Percentiles rank a stretch among this genome's conserved stretches.
These are phyloP conservation scores for Halocynthia aurantium DNA, from an alignment of 23 tunicate species.

Conservation along the genomic window DNA sequence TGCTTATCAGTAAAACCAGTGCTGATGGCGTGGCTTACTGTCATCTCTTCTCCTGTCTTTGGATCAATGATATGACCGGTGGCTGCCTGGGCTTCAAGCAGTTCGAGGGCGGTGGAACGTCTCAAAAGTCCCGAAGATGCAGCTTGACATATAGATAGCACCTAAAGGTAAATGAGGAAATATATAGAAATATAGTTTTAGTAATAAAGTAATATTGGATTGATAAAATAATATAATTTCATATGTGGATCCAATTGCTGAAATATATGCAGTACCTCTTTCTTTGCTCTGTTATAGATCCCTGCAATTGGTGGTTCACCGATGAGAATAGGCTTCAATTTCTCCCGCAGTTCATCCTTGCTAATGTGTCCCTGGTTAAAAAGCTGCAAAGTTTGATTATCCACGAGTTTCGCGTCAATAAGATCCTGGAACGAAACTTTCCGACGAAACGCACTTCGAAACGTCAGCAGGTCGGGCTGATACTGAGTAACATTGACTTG, in stretches of 20 bases:
- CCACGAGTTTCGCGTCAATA: conserved; percentile 67
- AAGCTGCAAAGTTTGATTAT: conserved; percentile 31
- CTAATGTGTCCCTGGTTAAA: conserved; percentile 51
- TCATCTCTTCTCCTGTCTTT: conserved; percentile 70
- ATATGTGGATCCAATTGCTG: no score
- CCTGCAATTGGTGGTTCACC: conserved; percentile 87
- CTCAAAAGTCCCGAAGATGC: conserved; percentile 57
- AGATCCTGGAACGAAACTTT: conserved; percentile 74
- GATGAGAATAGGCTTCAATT: conserved; percentile 59
- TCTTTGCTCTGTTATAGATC: conserved; percentile 51
- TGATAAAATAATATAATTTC: no score
- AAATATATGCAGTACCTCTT: conserved; percentile 8
- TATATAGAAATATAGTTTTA: background rate
- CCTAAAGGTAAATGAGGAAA: background rate
- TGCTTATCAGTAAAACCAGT: conserved; percentile 47
- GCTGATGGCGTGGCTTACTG: conserved; percentile 65
- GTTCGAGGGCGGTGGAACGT: conserved; percentile 60
- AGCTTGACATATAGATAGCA: conserved; percentile 67
- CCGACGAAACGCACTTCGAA: conserved; percentile 79
- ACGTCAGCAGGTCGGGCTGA: conserved; percentile 86
- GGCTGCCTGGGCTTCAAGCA: conserved; percentile 94
- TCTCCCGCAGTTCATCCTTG: conserved; percentile 73
- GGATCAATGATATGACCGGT: conserved; percentile 90
- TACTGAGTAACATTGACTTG: conserved; percentile 21
- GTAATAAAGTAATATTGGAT: background rate